phyloP scores from a whole-genome alignment of 2,113 vertebrate species.

The Spermophilus dauricus region DNA sequence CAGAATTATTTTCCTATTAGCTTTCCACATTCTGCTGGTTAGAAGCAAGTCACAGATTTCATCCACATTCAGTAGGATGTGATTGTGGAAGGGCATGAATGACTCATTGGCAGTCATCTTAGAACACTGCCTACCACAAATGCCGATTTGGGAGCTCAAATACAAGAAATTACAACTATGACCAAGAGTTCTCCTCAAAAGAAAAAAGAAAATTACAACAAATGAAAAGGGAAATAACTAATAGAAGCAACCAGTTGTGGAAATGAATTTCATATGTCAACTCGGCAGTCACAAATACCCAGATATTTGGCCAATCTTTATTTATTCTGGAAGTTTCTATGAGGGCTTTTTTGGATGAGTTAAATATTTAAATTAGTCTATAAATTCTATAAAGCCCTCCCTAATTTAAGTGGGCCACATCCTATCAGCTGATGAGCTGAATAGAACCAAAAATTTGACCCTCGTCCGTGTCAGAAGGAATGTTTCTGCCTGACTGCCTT shows the following conservation, averaged over 20 bases:
- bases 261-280: background rate
- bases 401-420: background rate
- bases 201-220: background rate
- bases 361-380: slow-evolving; percentile 28
- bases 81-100: background rate
- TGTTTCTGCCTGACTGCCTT: background rate
- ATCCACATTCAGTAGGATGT: background rate
- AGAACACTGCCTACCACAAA: background rate
- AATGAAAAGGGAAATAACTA: background rate
- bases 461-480: background rate
- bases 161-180: background rate
- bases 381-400: background rate
- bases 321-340: background rate
- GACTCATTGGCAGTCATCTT: background rate
- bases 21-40: background rate
- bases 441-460: background rate
- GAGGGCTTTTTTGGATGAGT: background rate
- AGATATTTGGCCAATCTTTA: background rate
- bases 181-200: background rate
- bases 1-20: background rate
- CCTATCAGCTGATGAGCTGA: background rate
- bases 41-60: background rate
- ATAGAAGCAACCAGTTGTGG: background rate
- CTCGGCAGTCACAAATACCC: background rate
- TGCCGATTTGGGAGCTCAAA: background rate